Evolutionary conservation across 2,797 vertebrate species (phyloP), one percentile per base, ranked within the genome.

Genomic region (Dendrocincla tyrannina): DNA sequence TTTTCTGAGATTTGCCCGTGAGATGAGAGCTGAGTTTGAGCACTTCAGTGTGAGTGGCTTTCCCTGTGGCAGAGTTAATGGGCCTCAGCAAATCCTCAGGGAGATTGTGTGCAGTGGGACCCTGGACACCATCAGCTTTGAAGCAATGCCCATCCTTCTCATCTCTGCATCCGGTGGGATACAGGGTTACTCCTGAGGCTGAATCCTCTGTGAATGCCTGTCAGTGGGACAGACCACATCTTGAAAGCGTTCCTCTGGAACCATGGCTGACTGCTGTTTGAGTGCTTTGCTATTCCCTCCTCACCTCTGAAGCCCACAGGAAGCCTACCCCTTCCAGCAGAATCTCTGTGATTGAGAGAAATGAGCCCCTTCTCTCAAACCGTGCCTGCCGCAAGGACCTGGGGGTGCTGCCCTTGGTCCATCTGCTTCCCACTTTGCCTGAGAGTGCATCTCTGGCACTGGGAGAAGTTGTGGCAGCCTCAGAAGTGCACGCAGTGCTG

Each of bases 321-420:
- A 90, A 93, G 42, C 50, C 13, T 66, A 15, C 16, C 24, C 4
- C 67, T 90, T 88, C 37, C 70, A 89, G 69, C 47, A 88, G 70
- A 82, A 33, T 79, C 59, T 83, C 79, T 91, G 86, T 49, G 85
- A 47, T 4, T 64, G 83, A 87, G 76, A 91, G 87, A 94, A 94
- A 42, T 0, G 3, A 74, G 70, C 39, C 20, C 16, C n/a, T 76
- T 50, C 74, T 69, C 60, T 82, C 37, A 28, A 50, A 58, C 9
- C 0, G 1, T 75, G 91, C 62, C 66, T 91, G 89, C 63, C 0
- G 0, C 30, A 30, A 25, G 70, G 76, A 78, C 46, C 17, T 88
- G 58, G 59, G 88, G 42, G 11, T 87, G 72, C 60, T 1, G 2
- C 0, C 1, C 73, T 95, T 59, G 79, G 67, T 67, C 59, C 70